phyloP scores from a whole-genome alignment of 2,888 invertebrate species.

The Sipha maydis region DNA sequence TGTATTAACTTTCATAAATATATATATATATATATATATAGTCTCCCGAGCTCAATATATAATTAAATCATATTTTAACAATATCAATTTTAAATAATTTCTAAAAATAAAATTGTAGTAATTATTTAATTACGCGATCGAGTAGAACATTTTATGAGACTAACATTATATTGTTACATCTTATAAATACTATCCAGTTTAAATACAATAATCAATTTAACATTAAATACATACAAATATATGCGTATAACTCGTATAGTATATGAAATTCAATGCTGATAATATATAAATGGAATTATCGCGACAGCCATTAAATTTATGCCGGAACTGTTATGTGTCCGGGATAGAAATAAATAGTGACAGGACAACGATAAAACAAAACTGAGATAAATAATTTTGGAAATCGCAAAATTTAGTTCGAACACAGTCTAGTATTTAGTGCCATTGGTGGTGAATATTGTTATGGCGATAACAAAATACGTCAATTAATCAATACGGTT shows the following conservation, averaged over 20 bases:
- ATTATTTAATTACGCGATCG: no score
- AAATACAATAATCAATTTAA: background rate
- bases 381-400: background rate
- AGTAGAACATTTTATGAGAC: no score
- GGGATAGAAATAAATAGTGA: slow-evolving; percentile 15
- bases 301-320: slow-evolving; percentile 10
- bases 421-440: background rate
- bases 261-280: background rate
- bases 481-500: background rate
- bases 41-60: no score
- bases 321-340: background rate
- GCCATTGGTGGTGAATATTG: background rate
- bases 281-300: slow-evolving; percentile 5
- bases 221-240: background rate
- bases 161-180: background rate
- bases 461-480: background rate
- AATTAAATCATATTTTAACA: no score
- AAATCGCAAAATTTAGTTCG: background rate
- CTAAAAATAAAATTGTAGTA: no score
- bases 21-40: no score
- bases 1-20: no score
- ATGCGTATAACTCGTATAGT: background rate
- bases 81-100: no score
- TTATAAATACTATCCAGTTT: background rate
- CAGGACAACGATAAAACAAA: slow-evolving; percentile 1